Conservation (phyloP, 2,888 invertebrate genomes). For the Pseudococcus jackbeardsleyi region DNA sequence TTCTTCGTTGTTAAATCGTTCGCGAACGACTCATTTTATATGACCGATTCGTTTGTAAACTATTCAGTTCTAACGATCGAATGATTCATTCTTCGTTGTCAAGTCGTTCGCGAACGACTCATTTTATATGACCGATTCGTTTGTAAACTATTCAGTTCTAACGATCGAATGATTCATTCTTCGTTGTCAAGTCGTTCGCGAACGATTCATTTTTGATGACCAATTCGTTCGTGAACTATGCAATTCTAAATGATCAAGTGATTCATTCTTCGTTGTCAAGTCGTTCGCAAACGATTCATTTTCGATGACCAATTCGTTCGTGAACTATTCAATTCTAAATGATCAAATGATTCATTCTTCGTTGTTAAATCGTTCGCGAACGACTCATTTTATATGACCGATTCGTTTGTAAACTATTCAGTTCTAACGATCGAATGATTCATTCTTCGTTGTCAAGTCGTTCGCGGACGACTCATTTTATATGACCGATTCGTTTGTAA, state of each 20-base stretch:
- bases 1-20: too few relatives aligned
- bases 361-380: too few relatives aligned
- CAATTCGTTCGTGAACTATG: background rate
- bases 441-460: background rate
- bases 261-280: background rate
- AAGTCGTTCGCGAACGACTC: background rate
- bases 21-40: too few relatives aligned
- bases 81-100: background rate
- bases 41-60: too few relatives aligned
- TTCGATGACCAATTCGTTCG: background rate
- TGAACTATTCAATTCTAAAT: background rate
- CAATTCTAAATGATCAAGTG: too few relatives aligned
- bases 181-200: too few relatives aligned
- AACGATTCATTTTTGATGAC: background rate
- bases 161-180: background rate
- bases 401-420: too few relatives aligned
- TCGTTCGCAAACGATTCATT: background rate
- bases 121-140: background rate
- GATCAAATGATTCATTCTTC: background rate
- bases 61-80: background rate
- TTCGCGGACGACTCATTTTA: background rate
- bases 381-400: too few relatives aligned
- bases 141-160: background rate
- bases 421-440: too few relatives aligned
- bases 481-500: background rate